Evolutionary conservation across 2,113 vertebrate genomes (phyloP), one percentile per base, ranked within the genome.

Genomic region (Bungarus multicinctus): DNA sequence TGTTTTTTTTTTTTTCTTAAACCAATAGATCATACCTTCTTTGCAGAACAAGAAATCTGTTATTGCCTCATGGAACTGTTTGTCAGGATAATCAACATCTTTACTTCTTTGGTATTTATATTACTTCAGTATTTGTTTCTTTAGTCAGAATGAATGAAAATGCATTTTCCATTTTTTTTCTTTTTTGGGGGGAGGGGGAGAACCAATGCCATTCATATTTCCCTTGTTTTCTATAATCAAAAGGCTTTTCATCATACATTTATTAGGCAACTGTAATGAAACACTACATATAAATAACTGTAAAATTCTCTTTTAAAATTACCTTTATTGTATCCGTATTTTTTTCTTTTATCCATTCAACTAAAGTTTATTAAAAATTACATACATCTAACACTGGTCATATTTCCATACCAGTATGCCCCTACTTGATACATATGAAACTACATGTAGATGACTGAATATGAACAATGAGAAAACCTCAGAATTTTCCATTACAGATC

Each of bases 401-500:
- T 81, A 81, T 81, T 39, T 81, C 34, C 34, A 81, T 81, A 81
- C 34, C 34, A 81, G 74, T 81, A 81, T 43, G 74, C 34, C 69
- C n/a, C 18, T 34, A 81, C 43, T 43, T 81, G 18, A 22, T 81
- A 43, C n/a, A 81, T 9, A 81, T 81, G 74, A 81, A 81, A 81
- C 34, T 39, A 81, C 34, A 43, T 81, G 43, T 39, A 81, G 34
- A 81, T 81, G 18, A 1, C 34, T 52, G 55, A 1, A 74, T 0
- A 43, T 64, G 43, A 2, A 3, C 23, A 91, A 0, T 43, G 16
- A 93, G 92, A 86, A 7, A 57, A 20, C 39, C 30, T 22, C 1
- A 3, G 0, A 47, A 12, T 93, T 95, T 95, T 96, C 90, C 2
- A 16, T 91, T 93, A 39, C 89, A 99, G 99, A 20, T 99, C 99